Conservation (phyloP, 2,888 invertebrate species). For the Sinhomidia bicolor region DNA sequence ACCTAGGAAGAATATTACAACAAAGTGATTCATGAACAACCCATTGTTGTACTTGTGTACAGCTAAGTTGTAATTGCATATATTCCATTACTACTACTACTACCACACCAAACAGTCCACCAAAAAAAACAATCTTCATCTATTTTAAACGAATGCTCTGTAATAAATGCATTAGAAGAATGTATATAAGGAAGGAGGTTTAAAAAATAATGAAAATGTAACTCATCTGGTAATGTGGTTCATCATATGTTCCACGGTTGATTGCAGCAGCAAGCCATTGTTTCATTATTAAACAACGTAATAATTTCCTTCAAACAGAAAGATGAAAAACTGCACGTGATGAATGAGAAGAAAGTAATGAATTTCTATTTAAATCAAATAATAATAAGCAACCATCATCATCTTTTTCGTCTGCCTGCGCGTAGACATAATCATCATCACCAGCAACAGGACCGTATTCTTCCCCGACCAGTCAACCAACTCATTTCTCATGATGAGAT, state of each 20-base stretch:
- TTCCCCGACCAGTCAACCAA: not conserved
- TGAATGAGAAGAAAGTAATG: constrained; percentile 49
- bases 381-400: constrained; percentile 21
- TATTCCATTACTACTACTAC: no score
- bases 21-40: not conserved
- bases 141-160: not conserved
- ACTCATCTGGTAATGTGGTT: constrained; percentile 32
- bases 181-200: not conserved
- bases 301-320: constrained; percentile 52
- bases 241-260: constrained; percentile 47
- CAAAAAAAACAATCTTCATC: not conserved
- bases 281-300: constrained; percentile 48
- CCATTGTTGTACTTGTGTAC: not conserved
- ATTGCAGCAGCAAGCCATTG: constrained; percentile 49
- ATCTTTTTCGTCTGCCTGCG: no score
- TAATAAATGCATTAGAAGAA: not conserved
- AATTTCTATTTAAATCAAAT: constrained; percentile 59
- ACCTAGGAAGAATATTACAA: not conserved
- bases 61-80: not conserved
- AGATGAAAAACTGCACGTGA: constrained; percentile 54
- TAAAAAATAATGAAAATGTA: constrained; percentile 18
- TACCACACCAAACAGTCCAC: not conserved
- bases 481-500: constrained; percentile 5
- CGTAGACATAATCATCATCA: not conserved
- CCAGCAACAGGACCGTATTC: not conserved